phyloP scores from a whole-genome alignment of 1,140 invertebrate genomes.

The Elysia chlorotica region DNA sequence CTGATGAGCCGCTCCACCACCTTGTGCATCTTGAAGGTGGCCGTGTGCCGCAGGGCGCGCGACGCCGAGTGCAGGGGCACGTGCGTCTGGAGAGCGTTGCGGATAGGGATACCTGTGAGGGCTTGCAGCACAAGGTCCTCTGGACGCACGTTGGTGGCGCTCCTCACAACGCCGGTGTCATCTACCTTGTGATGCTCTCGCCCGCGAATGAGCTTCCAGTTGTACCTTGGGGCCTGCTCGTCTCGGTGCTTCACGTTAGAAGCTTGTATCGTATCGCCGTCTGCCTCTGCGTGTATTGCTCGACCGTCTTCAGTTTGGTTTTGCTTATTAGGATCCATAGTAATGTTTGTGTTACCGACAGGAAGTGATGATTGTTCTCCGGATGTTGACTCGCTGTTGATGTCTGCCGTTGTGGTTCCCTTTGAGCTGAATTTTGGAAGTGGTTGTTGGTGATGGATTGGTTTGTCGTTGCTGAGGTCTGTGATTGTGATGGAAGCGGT shows the following conservation, averaged over 20 bases:
- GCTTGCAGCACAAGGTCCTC: slow-evolving; percentile 42
- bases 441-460: background rate
- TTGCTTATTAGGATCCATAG: background rate
- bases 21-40: slow-evolving; percentile 54
- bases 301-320: background rate
- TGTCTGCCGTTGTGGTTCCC: background rate
- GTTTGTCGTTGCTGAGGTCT: background rate
- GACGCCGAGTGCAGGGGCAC: slow-evolving; percentile 16
- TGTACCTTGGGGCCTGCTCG: slow-evolving; percentile 24
- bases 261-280: background rate
- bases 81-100: slow-evolving; percentile 19
- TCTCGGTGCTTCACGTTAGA: background rate
- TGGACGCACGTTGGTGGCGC: slow-evolving; percentile 29
- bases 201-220: slow-evolving; percentile 29
- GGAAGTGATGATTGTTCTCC: too few relatives aligned
- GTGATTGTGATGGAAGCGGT: background rate
- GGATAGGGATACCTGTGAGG: slow-evolving; percentile 35
- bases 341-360: background rate
- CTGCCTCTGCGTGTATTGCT: background rate
- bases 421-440: background rate
- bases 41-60: slow-evolving; percentile 40
- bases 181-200: too few relatives aligned
- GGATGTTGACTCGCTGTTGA: background rate
- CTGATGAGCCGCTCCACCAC: slow-evolving; percentile 47
- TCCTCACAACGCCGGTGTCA: background rate